phyloP scores from a whole-genome alignment of 2,888 invertebrate species.

The Trilocha varians region DNA sequence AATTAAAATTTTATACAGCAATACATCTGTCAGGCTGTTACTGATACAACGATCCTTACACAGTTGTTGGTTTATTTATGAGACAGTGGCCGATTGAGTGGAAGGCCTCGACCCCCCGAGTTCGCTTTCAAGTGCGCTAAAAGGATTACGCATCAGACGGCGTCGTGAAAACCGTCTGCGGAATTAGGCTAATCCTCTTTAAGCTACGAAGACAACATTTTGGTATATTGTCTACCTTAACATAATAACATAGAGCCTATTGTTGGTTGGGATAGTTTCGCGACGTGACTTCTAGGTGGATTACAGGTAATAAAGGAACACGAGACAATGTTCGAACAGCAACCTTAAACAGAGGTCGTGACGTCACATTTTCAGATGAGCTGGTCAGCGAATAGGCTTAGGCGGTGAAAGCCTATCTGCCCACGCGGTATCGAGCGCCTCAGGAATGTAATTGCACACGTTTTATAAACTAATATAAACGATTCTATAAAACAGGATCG shows the following conservation, averaged over 20 bases:
- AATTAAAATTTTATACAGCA: constrained; percentile 15
- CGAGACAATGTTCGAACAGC: constrained; percentile 22
- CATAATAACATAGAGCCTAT: too few relatives aligned
- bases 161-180: constrained; percentile 28
- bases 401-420: constrained; percentile 64
- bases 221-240: too few relatives aligned
- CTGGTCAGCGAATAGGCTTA: constrained; percentile 29
- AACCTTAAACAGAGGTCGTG: constrained; percentile 33
- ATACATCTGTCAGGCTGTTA: constrained; percentile 24
- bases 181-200: constrained; percentile 43
- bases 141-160: constrained; percentile 33
- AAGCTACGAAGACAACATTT: constrained; percentile 16
- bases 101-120: constrained; percentile 30
- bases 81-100: constrained; percentile 29
- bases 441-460: constrained; percentile 56
- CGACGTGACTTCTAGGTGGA: constrained; percentile 6
- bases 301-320: too few relatives aligned
- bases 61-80: constrained; percentile 30
- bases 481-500: constrained; percentile 45
- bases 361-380: constrained; percentile 34
- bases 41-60: constrained; percentile 30
- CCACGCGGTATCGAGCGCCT: constrained; percentile 60
- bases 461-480: constrained; percentile 49
- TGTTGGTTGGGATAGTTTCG: too few relatives aligned
- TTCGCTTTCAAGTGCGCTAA: constrained; percentile 30